Evolutionary conservation across 1,140 invertebrate species (phyloP).

Genomic region (Epicauta chinensis): DNA sequence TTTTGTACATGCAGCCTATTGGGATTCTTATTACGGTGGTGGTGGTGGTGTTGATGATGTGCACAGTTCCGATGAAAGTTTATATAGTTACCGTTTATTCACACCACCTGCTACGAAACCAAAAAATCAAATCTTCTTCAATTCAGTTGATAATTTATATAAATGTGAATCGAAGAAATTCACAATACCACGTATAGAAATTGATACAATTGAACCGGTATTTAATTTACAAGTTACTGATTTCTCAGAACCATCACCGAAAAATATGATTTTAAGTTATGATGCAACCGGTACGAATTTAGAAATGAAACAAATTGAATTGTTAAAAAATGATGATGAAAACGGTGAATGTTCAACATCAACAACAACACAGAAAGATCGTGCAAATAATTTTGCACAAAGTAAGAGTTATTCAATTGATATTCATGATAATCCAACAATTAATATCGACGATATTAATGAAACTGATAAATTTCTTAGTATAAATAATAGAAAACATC

Average conservation of each 20-base stretch:
- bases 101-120: conserved; percentile 36
- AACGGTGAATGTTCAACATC: neutral
- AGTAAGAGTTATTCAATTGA: conserved; percentile 37
- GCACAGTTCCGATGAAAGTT: conserved; percentile 34
- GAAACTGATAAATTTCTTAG: conserved; percentile 33
- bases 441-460: conserved; percentile 25
- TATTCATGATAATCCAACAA: conserved; percentile 24
- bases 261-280: conserved; percentile 33
- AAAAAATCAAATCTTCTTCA: conserved; percentile 39
- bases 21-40: conserved; percentile 34
- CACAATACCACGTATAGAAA: conserved; percentile 37
- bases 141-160: conserved; percentile 39
- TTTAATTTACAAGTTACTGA: conserved; percentile 40
- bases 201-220: conserved; percentile 33
- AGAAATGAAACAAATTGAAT: conserved; percentile 23
- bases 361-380: conserved; percentile 11
- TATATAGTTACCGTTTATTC: conserved; percentile 26
- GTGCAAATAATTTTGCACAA: conserved; percentile 29
- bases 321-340: conserved; percentile 26
- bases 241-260: conserved; percentile 37
- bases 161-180: conserved; percentile 34
- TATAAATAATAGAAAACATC: conserved; percentile 26
- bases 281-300: conserved; percentile 32
- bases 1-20: conserved; percentile 38
- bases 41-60: too few species aligned